phyloP scores from a whole-genome alignment of 2,888 invertebrate species.

The Chesias legatella region DNA sequence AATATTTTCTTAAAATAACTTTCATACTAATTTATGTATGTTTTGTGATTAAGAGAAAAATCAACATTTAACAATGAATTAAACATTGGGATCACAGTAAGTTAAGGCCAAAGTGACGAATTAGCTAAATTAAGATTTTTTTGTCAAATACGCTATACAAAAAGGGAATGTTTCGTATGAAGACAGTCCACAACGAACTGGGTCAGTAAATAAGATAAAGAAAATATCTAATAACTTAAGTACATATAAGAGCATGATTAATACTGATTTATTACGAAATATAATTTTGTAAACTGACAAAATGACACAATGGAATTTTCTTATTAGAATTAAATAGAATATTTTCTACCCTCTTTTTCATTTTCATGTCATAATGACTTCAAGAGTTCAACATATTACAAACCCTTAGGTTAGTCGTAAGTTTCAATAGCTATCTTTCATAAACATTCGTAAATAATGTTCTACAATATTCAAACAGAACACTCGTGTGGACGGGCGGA shows the following conservation, averaged over 20 bases:
- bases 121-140: too few species aligned
- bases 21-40: too few species aligned
- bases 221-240: constrained; percentile 31
- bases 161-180: constrained; percentile 5
- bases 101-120: constrained; percentile 29
- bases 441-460: constrained; percentile 31
- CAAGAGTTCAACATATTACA: not conserved
- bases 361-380: not conserved
- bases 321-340: too few species aligned
- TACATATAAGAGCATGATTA: constrained; percentile 37
- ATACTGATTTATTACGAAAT: constrained; percentile 48
- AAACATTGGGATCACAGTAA: constrained; percentile 36
- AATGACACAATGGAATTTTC: too few species aligned
- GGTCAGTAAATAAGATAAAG: constrained; percentile 10
- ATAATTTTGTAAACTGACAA: too few species aligned
- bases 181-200: not conserved
- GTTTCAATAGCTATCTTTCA: constrained; percentile 6
- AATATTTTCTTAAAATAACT: too few species aligned
- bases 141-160: too few species aligned
- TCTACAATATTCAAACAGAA: constrained; percentile 24
- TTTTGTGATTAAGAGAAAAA: not conserved
- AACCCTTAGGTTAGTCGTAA: too few species aligned
- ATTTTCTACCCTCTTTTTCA: too few species aligned
- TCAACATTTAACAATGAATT: constrained; percentile 7
- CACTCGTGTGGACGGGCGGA: constrained; percentile 41